A percentile compares a stretch with the other conserved stretches of the same genome.
These are phyloP conservation scores for Leptinotarsa juncta DNA, from an alignment of 2,888 invertebrate species.

Conservation along the genomic window DNA sequence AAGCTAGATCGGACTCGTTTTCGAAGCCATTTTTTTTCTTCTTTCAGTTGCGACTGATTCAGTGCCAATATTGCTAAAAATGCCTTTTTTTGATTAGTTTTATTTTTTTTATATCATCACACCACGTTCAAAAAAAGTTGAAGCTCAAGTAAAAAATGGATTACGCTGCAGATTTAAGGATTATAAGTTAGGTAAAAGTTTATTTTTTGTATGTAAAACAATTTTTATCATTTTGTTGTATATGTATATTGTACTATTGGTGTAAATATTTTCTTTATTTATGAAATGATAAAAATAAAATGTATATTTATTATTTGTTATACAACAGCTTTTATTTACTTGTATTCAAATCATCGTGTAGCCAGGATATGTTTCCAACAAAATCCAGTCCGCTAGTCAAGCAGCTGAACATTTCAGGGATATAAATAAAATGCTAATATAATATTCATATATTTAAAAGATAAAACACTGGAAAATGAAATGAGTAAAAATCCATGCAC, in stretches of 20 bases:
- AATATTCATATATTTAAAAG: conserved; percentile 36
- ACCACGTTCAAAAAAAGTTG: not conserved
- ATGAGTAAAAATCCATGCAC: conserved; percentile 31
- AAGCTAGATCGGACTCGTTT: conserved; percentile 6
- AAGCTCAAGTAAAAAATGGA: not conserved
- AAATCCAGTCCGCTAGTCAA: not conserved
- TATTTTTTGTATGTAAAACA: conserved; percentile 49
- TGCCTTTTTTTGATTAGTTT: conserved; percentile 17
- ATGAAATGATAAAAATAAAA: conserved; percentile 49
- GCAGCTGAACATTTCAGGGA: not conserved
- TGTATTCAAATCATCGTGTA: no score
- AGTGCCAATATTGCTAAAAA: conserved; percentile 51
- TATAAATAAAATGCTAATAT: conserved; percentile 20
- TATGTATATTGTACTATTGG: conserved; percentile 52
- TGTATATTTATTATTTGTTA: conserved; percentile 56
- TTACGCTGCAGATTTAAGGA: conserved; percentile 3
- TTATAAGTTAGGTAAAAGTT: conserved; percentile 30
- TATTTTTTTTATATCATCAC: conserved; percentile 17
- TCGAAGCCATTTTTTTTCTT: conserved; percentile 25
- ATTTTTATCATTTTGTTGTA: conserved; percentile 30
- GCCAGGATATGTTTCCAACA: not conserved
- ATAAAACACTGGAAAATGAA: conserved; percentile 34
- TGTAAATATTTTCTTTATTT: conserved; percentile 54
- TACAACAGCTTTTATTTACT: not conserved
- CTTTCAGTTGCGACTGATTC: conserved; percentile 50